A percentile compares a stretch with the other conserved stretches of the same genome.
phyloP scores from a whole-genome alignment of 2,113 vertebrate genomes.

The Octodon degus region DNA sequence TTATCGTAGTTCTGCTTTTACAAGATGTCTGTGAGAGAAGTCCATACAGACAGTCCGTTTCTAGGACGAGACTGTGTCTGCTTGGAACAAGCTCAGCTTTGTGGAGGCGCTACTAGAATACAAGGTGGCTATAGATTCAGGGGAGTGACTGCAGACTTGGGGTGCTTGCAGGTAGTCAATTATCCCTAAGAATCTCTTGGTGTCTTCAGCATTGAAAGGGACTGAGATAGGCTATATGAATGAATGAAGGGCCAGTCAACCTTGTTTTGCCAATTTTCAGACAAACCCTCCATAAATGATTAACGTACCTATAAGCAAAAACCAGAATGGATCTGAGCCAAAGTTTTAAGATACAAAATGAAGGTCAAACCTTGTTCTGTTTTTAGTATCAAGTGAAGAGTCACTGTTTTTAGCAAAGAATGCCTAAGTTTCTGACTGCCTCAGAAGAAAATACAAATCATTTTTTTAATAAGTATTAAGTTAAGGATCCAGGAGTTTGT shows the following conservation, averaged over 20 bases:
- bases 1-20: not conserved
- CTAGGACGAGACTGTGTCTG: not conserved
- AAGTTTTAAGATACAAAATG: not conserved
- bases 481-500: not conserved
- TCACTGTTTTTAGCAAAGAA: not conserved
- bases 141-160: not conserved
- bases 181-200: not conserved
- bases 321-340: not conserved
- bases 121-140: not conserved
- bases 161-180: not conserved
- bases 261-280: not conserved
- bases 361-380: not conserved
- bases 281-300: not conserved
- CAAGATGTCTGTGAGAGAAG: not conserved
- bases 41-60: not conserved
- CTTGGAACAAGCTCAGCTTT: not conserved
- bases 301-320: not conserved
- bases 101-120: not conserved
- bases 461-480: not conserved
- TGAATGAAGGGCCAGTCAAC: not conserved
- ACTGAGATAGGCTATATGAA: not conserved
- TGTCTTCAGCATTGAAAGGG: not conserved
- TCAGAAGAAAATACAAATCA: not conserved
- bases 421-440: not conserved
- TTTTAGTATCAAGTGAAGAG: not conserved